phyloP scores from a whole-genome alignment of 1,140 invertebrate genomes.

The Gerris buenoi region DNA sequence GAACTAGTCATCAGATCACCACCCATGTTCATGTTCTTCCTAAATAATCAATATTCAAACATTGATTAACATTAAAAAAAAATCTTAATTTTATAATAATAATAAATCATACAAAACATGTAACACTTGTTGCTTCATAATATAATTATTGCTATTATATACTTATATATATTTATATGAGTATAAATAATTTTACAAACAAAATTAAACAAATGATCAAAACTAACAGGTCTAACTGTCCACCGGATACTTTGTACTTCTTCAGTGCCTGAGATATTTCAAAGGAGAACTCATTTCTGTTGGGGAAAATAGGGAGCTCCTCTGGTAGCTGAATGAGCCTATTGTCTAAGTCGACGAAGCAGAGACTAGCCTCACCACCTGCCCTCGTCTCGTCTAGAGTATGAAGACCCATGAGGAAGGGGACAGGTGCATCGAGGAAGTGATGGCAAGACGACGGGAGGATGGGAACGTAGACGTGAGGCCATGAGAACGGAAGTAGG shows the following conservation, averaged over 20 bases:
- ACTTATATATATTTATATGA: too few species aligned
- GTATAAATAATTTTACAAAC: too few species aligned
- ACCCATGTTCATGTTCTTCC: slow-evolving; percentile 30
- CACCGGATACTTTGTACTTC: slow-evolving; percentile 43
- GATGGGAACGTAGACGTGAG: slow-evolving; percentile 97
- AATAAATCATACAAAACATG: too few species aligned
- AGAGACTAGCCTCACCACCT: slow-evolving; percentile 51
- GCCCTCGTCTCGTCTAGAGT: slow-evolving; percentile 35
- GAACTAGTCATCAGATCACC: slow-evolving; percentile 37
- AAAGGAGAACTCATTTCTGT: slow-evolving; percentile 66
- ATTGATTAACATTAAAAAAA: too few species aligned
- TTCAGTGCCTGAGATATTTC: slow-evolving; percentile 70
- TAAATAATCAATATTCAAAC: not conserved
- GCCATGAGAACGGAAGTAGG: slow-evolving; percentile 91
- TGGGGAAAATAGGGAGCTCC: slow-evolving; percentile 84
- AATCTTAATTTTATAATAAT: too few species aligned
- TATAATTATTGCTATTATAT: too few species aligned
- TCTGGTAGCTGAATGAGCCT: slow-evolving; percentile 84
- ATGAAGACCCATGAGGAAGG: slow-evolving; percentile 91
- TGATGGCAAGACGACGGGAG: slow-evolving; percentile 86
- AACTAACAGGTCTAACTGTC: slow-evolving; percentile 19
- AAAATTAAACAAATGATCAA: too few species aligned
- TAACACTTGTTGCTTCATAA: too few species aligned
- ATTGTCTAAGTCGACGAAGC: slow-evolving; percentile 91
- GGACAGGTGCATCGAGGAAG: slow-evolving; percentile 96